phyloP scores from a whole-genome alignment of 2,113 vertebrate genomes.

The Psettodes erumei region DNA sequence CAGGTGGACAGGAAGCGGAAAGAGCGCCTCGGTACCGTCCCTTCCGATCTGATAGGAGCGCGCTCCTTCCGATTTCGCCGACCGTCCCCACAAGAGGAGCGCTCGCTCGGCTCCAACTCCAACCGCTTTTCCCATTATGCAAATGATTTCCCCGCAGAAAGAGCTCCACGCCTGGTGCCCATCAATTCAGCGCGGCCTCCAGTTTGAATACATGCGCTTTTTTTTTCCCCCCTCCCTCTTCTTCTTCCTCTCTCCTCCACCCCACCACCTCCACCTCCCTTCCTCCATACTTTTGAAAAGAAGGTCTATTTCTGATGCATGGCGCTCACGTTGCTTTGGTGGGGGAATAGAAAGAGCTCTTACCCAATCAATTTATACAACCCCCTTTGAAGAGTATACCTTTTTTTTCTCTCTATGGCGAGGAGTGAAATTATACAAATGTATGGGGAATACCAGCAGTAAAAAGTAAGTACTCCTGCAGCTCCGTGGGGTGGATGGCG shows the following conservation, averaged over 20 bases:
- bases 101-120: slow-evolving; percentile 72
- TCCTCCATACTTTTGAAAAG: slow-evolving; percentile 69
- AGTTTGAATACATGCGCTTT: slow-evolving; percentile 69
- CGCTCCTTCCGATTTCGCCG: slow-evolving; percentile 65
- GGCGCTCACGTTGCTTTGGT: slow-evolving; percentile 66
- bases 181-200: slow-evolving; percentile 76
- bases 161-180: slow-evolving; percentile 71
- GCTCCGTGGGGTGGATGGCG: slow-evolving; percentile 67
- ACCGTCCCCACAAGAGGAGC: slow-evolving; percentile 74
- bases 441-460: slow-evolving; percentile 63
- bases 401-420: slow-evolving; percentile 67
- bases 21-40: slow-evolving; percentile 56
- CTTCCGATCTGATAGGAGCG: slow-evolving; percentile 70
- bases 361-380: slow-evolving; percentile 78
- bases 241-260: background rate
- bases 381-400: slow-evolving; percentile 70
- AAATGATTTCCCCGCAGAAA: slow-evolving; percentile 79
- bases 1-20: slow-evolving; percentile 65
- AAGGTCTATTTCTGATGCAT: slow-evolving; percentile 77
- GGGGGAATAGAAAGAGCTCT: slow-evolving; percentile 71
- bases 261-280: slow-evolving; percentile 35
- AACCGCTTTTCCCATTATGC: slow-evolving; percentile 82
- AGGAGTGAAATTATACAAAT: slow-evolving; percentile 76
- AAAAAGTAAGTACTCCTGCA: slow-evolving; percentile 56
- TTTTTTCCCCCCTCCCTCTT: background rate